Evolutionary conservation across 2,113 vertebrate genomes (phyloP), one percentile per base, ranked within the genome.

Genomic region (Romanogobio albipinnatus): DNA sequence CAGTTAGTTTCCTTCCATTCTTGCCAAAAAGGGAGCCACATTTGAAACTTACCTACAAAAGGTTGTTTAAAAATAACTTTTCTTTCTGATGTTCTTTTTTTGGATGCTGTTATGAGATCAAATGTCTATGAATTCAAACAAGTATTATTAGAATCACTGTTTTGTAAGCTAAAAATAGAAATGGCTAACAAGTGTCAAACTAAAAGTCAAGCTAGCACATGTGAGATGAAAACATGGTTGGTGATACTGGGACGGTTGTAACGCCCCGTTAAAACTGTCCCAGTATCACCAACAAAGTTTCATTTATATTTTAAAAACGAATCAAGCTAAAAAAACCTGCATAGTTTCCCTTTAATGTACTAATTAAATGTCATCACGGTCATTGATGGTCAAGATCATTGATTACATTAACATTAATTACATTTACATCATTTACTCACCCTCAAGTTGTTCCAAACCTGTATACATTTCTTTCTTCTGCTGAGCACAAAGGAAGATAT

Each of bases 211-310:
- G 73, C 73, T 49, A 76, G 45, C 47, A 64, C 77, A 80, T 58
- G 45, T 80, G 77, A 80, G 77, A 43, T 62, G 58, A 80, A 62
- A 80, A 80, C 77, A 80, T 80, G 58, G 77, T 59, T 80, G 58
- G 58, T 80, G 58, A 80, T 80, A 80, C 77, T 56, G 56, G 77
- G 58, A 80, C 29, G 0, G 56, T 80, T 80, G 58, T 80, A 80
- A 80, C 33, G 58, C 77, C 58, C 59, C 59, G 7, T 26, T 9
- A 10, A n/a, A 62, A 62, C n/a, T 62, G 59, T 62, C 59, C 22
- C 59, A 24, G 59, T 62, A 62, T 62, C 59, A 62, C 59, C 59
- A 62, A 62, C 5, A n/a, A 62, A 62, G 59, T 62, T 24, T 62
- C 59, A 62, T 62, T 62, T 62, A 62, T 24, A 62, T 62, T n/a